Evolutionary conservation across 2,113 vertebrate genomes (phyloP), one percentile per base, ranked within the genome.

Genomic region (Megaceryle maxima): DNA sequence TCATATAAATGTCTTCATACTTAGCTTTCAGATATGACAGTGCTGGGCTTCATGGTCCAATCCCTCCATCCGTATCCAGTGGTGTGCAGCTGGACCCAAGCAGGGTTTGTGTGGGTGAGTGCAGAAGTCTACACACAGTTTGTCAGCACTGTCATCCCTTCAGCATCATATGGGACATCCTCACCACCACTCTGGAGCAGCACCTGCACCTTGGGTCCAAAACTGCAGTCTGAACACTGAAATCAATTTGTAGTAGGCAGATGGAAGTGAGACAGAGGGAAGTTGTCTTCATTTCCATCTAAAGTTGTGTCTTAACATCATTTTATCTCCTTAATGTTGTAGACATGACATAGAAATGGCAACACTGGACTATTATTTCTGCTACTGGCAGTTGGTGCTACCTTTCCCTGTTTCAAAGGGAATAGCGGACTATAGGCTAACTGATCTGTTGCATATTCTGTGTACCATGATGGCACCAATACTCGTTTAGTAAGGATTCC

Each of bases 31-130:
- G 82, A 35, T 43, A 43, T 4, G 39, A 50, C 24, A 51, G 20
- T 6, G 0, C 46, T 55, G 26, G 33, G 6, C 35, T 92, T 86
- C 22, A 7, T 21, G 43, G 5, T 73, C 15, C 1, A 0, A 5
- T 90, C 39, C 35, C 37, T 80, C 55, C 63, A 20, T 73, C 46
- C 43, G 10, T 26, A 53, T 39, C 53, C 70, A 57, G 39, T 13
- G 19, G 41, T 56, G 57, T 85, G 62, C 63, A 57, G 21, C 6
- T 79, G 6, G 46, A 73, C 28, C 17, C 21, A 46, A 55, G 12
- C 26, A 85, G 4, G 7, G 73, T 92, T 83, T 73, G 13, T 4
- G 1, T 37, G 60, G 11, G 28, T 68, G n/a, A 73, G 18, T 60
- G 41, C 26, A 39, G 43, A 76, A 60, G 11, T 35, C 43, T 73